Percentiles rank a stretch among this genome's conserved stretches.
phyloP scores from a whole-genome alignment of 1,140 invertebrate genomes.

The Andricus grossulariae region DNA sequence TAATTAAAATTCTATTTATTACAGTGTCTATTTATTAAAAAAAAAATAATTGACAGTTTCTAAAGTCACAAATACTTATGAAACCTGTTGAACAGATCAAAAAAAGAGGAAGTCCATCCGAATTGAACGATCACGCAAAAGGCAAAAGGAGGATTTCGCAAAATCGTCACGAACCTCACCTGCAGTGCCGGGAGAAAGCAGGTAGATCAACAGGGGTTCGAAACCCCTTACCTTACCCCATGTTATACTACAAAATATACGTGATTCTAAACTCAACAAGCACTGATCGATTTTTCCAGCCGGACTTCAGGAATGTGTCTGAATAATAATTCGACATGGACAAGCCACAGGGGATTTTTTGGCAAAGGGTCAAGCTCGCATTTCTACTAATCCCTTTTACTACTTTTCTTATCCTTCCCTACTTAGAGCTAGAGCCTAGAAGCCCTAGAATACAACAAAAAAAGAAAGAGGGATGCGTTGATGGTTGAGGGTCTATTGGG shows the following conservation, averaged over 20 bases:
- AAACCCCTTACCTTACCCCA: background rate
- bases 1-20: too few species aligned
- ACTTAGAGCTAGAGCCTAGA: background rate
- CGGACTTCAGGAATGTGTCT: background rate
- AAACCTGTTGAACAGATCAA: background rate
- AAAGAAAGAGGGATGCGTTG: background rate
- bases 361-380: slow-evolving; percentile 21
- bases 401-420: background rate
- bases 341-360: slow-evolving; percentile 22
- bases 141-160: slow-evolving; percentile 9
- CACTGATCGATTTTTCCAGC: slow-evolving; percentile 21
- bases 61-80: background rate
- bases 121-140: slow-evolving; percentile 4
- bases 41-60: too few species aligned
- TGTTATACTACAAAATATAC: background rate
- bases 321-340: slow-evolving; percentile 25
- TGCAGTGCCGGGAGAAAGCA: background rate
- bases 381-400: slow-evolving; percentile 25
- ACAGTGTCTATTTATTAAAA: too few species aligned
- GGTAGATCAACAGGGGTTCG: background rate
- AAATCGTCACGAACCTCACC: background rate
- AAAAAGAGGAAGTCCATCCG: background rate
- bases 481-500: slow-evolving; percentile 27
- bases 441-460: background rate
- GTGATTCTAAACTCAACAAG: background rate